Percentiles rank a stretch among this genome's conserved stretches.
Conservation (phyloP, 1,140 invertebrate genomes). For the Orussus abietinus region DNA sequence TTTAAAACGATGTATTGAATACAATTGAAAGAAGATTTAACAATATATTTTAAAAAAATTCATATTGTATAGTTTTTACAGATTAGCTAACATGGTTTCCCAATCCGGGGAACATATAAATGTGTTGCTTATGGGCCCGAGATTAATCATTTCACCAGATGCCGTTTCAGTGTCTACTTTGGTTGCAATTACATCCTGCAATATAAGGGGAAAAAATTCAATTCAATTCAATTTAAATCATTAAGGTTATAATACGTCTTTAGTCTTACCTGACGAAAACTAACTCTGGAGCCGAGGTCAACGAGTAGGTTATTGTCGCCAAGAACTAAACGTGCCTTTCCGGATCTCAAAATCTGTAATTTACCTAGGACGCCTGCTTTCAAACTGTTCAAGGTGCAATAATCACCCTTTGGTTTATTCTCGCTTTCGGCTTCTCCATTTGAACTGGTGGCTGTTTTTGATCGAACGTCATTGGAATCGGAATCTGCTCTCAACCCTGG, state of each 20-base stretch:
- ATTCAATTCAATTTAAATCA: slow-evolving; percentile 5
- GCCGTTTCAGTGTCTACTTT: slow-evolving; percentile 36
- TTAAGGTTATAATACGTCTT: background rate
- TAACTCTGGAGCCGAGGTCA: slow-evolving; percentile 33
- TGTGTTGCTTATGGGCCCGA: slow-evolving; percentile 37
- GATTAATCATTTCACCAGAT: slow-evolving; percentile 40
- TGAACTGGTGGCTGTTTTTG: slow-evolving; percentile 16
- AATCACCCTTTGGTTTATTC: slow-evolving; percentile 22
- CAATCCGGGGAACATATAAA: slow-evolving; percentile 44
- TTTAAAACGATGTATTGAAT: background rate
- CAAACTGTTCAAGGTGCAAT: slow-evolving; percentile 34
- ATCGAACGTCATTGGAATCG: slow-evolving; percentile 20
- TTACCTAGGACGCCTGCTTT: slow-evolving; percentile 45
- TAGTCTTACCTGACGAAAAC: slow-evolving; percentile 40
- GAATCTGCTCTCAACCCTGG: slow-evolving; percentile 31
- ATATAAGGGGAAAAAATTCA: slow-evolving; percentile 11
- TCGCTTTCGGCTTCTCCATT: slow-evolving; percentile 11
- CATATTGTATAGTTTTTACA: slow-evolving; percentile 22
- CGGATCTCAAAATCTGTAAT: slow-evolving; percentile 45
- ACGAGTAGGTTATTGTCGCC: slow-evolving; percentile 42
- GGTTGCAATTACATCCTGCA: slow-evolving; percentile 44
- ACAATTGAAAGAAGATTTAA: background rate
- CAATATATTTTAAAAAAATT: background rate
- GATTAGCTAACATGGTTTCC: slow-evolving; percentile 33
- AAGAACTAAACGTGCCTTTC: slow-evolving; percentile 38